These are phyloP conservation scores for Eupeodes latifasciatus DNA, from an alignment of 2,888 invertebrate species.

Conservation along the genomic window DNA sequence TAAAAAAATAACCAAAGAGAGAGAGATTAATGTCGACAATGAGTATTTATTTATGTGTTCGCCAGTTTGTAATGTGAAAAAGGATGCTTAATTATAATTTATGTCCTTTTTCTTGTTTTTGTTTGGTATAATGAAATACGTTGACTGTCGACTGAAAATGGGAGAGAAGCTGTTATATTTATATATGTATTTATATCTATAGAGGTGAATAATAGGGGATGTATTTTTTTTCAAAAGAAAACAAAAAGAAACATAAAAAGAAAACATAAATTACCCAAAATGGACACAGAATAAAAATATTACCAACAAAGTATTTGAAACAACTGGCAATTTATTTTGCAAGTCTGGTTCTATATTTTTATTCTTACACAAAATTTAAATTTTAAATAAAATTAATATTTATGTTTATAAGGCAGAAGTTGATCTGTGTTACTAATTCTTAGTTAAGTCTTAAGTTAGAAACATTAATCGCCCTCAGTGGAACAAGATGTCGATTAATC, in stretches of 20 bases:
- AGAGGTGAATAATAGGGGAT: conserved; percentile 36
- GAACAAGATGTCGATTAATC: too few species aligned
- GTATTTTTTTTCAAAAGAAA: conserved; percentile 10
- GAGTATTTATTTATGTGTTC: conserved; percentile 76
- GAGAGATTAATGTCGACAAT: conserved; percentile 74
- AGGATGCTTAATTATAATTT: conserved; percentile 77
- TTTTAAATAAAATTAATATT: background rate
- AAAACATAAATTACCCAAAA: conserved; percentile 29
- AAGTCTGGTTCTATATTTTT: background rate
- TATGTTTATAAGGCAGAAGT: background rate
- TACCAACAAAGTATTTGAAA: conserved; percentile 48
- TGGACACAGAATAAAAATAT: conserved; percentile 26
- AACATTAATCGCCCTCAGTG: too few species aligned
- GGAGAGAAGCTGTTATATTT: conserved; percentile 25
- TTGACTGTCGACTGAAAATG: conserved; percentile 63
- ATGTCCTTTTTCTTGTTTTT: conserved; percentile 62
- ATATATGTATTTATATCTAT: background rate
- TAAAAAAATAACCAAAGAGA: conserved; percentile 2
- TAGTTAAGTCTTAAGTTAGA: too few species aligned
- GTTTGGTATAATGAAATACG: conserved; percentile 77
- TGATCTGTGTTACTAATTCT: too few species aligned
- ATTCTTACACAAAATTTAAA: background rate
- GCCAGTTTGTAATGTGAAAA: conserved; percentile 71
- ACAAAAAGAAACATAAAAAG: background rate
- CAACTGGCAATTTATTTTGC: conserved; percentile 47